Evolutionary conservation across 2,113 vertebrate species (phyloP).

Genomic region (Platanista minor): DNA sequence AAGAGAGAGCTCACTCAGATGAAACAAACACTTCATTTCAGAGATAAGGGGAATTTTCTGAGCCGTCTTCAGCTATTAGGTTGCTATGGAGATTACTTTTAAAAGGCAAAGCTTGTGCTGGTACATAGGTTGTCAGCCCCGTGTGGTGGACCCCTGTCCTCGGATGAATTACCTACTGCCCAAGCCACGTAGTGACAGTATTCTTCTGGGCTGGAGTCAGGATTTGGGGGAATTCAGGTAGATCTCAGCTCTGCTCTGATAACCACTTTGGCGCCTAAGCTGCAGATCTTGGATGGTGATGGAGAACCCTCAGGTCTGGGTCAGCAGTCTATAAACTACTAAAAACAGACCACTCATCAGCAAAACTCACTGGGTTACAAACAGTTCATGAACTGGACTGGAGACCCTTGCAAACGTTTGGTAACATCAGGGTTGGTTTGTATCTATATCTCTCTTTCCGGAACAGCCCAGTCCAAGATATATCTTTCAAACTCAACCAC

Average conservation of each 20-base stretch:
- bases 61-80: neutral
- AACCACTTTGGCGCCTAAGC: neutral
- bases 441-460: neutral
- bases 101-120: neutral
- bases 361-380: neutral
- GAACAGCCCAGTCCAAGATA: neutral
- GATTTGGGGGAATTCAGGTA: too few relatives aligned
- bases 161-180: neutral
- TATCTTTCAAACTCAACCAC: neutral
- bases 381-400: neutral
- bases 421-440: neutral
- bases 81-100: neutral
- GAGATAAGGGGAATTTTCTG: neutral
- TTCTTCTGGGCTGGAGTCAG: neutral
- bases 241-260: neutral
- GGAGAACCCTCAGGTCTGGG: neutral
- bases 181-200: fast-evolving
- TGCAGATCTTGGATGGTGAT: neutral
- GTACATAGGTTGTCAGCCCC: neutral
- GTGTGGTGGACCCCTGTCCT: neutral
- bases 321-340: neutral
- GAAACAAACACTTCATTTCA: neutral
- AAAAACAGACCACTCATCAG: neutral
- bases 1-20: neutral
- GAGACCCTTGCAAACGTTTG: neutral